Percentiles rank a stretch among this genome's conserved stretches.
Conservation (phyloP, 2,797 vertebrate genomes). For the Notolepis coatsorum region DNA sequence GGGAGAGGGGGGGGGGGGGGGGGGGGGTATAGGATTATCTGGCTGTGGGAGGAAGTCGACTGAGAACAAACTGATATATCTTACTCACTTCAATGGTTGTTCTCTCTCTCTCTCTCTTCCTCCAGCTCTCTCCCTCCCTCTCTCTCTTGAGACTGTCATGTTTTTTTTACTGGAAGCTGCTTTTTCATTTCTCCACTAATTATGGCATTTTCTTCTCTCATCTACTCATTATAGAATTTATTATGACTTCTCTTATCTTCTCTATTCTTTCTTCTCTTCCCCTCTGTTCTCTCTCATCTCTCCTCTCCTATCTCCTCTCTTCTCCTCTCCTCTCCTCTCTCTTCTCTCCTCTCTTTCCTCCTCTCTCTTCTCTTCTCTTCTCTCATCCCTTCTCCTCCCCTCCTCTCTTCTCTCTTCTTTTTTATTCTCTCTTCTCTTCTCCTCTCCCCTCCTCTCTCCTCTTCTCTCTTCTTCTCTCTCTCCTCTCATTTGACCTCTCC, state of each 20-base stretch:
- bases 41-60: neutral
- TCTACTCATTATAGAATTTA: too few relatives aligned
- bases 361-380: neutral
- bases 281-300: neutral
- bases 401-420: neutral
- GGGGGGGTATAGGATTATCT: too few relatives aligned
- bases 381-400: neutral
- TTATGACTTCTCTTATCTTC: too few relatives aligned
- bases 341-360: constrained; percentile 41
- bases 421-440: neutral
- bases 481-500: constrained; percentile 1
- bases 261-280: constrained; percentile 1
- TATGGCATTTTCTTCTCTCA: constrained; percentile 7
- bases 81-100: neutral
- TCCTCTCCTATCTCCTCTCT: neutral
- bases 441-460: neutral
- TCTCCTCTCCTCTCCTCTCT: neutral
- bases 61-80: neutral
- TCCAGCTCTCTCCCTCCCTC: neutral
- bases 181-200: constrained; percentile 36
- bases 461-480: neutral
- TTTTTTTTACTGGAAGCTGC: constrained; percentile 22
- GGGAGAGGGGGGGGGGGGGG: too few relatives aligned
- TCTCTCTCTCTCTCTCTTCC: constrained; percentile 17
- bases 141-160: constrained; percentile 15